Conservation (phyloP, 2,888 invertebrate genomes). For the Vannuccia rotundouncinata region DNA sequence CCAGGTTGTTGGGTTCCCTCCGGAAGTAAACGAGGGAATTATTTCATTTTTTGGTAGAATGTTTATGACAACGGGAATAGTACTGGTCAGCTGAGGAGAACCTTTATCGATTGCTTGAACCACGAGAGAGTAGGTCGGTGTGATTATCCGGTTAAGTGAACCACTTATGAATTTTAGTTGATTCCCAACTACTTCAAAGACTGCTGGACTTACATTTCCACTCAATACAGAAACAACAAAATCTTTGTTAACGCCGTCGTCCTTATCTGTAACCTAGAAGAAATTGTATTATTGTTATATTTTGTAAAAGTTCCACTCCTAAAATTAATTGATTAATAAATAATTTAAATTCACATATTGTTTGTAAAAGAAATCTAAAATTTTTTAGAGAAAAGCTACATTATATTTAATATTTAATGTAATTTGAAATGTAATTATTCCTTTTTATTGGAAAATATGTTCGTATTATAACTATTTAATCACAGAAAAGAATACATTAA, state of each 20-base stretch:
- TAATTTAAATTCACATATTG: too few species aligned
- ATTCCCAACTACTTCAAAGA: not conserved
- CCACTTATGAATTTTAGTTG: not conserved
- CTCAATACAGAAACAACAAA: not conserved
- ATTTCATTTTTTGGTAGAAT: not conserved
- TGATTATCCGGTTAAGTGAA: not conserved
- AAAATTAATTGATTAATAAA: too few species aligned
- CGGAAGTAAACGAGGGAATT: not conserved
- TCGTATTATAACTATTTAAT: too few species aligned
- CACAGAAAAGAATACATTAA: too few species aligned
- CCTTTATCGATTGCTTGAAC: slow-evolving; percentile 16
- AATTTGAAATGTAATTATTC: too few species aligned
- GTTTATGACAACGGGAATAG: not conserved
- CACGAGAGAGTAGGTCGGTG: slow-evolving; percentile 8
- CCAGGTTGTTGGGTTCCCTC: not conserved
- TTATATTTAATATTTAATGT: too few species aligned
- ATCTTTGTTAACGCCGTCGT: not conserved
- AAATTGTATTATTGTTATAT: not conserved
- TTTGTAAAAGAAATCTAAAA: too few species aligned
- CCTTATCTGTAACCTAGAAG: not conserved
- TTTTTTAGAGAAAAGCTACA: too few species aligned
- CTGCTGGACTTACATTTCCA: not conserved
- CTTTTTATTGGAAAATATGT: too few species aligned
- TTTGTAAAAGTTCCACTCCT: not conserved
- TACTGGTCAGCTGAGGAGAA: not conserved